phyloP scores from a whole-genome alignment of 2,888 invertebrate species.

The Macrostomum cliftonense region DNA sequence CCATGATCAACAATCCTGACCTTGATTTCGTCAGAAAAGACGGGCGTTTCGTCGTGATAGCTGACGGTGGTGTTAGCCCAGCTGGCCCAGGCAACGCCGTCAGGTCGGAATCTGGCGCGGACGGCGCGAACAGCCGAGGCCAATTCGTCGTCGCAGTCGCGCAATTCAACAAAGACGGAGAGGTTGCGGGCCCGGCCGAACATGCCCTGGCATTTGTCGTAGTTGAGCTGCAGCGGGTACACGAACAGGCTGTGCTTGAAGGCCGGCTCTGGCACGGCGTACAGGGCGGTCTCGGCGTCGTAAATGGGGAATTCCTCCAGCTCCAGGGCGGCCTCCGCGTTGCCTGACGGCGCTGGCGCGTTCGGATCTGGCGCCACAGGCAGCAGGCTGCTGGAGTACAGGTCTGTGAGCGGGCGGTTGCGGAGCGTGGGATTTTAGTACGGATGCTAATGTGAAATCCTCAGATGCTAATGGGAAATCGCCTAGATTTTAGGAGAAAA shows the following conservation, averaged over 20 bases:
- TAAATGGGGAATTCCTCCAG: slow-evolving; percentile 53
- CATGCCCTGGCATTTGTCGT: slow-evolving; percentile 5
- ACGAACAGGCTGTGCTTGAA: slow-evolving; percentile 77
- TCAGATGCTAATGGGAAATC: no score
- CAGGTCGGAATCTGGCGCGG: slow-evolving; percentile 21
- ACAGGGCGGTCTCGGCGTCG: slow-evolving; percentile 36
- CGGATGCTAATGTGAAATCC: no score
- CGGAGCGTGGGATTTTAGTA: no score
- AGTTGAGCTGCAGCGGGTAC: slow-evolving; percentile 64
- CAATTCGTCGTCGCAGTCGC: slow-evolving; percentile 53
- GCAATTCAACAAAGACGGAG: slow-evolving; percentile 66
- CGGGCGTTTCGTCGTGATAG: slow-evolving; percentile 70
- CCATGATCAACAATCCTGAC: not conserved
- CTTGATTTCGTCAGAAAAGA: slow-evolving; percentile 61
- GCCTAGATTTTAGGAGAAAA: no score
- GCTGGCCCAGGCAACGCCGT: slow-evolving; percentile 46
- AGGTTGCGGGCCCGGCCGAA: slow-evolving; percentile 62
- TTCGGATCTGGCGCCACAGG: slow-evolving; percentile 66
- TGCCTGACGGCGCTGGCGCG: slow-evolving; percentile 50
- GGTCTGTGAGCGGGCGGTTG: slow-evolving; percentile 44
- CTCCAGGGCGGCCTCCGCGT: slow-evolving; percentile 49
- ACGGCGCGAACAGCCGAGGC: not conserved
- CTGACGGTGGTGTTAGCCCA: slow-evolving; percentile 49
- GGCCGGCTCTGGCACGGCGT: slow-evolving; percentile 58
- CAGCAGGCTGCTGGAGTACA: slow-evolving; percentile 59